Evolutionary conservation across 2,113 vertebrate genomes (phyloP), one percentile per base, ranked within the genome.

Genomic region (Monarcha castaneiventris): DNA sequence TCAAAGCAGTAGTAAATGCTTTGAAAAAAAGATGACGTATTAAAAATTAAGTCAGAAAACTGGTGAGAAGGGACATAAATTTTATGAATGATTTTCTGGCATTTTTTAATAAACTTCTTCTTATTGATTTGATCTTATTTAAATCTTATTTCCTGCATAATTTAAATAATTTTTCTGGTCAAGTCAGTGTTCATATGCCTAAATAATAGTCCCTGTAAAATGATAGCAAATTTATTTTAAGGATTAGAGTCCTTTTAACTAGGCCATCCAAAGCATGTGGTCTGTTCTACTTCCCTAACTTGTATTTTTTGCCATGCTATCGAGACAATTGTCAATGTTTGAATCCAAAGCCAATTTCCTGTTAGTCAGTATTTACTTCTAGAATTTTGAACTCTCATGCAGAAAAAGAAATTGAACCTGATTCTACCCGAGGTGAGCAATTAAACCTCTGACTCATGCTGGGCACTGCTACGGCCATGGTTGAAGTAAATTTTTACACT

Each of bases 11-110:
- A 66, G 39, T 26, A 93, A 68, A 33, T 35, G 3, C 4, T 96
- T 91, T 79, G 7, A 3, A 46, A 41, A 63, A 55, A 20, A 61
- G n/a, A 84, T 49, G 26, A 5, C 2, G 56, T 5, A 33, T 44
- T 71, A 78, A 32, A 84, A 80, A 37, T 32, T 58, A 67, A 55
- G 10, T 69, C 16, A 79, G 18, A 63, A 83, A 73, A n/a, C 20
- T 15, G 17, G 15, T 56, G 11, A 67, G 17, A 87, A 56, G 0
- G 1, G 14, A 23, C 77, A 51, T 0, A 69, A 35, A 30, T 71
- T 13, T 18, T 55, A 29, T 21, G 0, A 74, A 32, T 51, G 30
- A 0, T 69, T 76, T 69, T 46, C 29, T 29, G 5, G 0, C 3
- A 41, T 35, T 56, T 58, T 68, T n/a, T 13, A 6, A 1, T 56